Evolutionary conservation across 2,113 vertebrate genomes (phyloP).

Genomic region (Mugil cephalus): DNA sequence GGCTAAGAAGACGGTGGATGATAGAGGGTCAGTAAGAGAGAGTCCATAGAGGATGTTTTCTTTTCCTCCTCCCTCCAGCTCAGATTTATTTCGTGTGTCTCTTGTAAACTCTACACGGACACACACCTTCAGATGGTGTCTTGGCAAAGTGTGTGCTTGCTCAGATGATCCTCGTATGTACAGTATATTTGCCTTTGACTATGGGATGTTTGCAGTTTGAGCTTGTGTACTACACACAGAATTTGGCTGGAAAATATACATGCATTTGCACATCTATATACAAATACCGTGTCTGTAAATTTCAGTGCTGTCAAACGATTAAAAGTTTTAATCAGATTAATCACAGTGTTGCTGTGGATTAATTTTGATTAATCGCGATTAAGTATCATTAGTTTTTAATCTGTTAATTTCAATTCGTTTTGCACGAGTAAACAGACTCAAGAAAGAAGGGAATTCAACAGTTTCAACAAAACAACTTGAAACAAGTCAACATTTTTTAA

Average conservation of each 20-base stretch:
- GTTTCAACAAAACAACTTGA: too few relatives aligned
- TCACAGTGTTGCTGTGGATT: too few relatives aligned
- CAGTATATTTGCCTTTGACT: conserved; percentile 50
- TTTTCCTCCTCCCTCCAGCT: conserved; percentile 36
- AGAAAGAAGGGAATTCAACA: too few relatives aligned
- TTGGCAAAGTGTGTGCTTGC: conserved; percentile 1
- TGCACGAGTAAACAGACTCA: too few relatives aligned
- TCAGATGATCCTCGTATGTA: conserved; percentile 36
- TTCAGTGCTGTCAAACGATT: too few relatives aligned
- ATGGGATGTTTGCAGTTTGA: conserved; percentile 32
- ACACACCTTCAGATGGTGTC: conserved; percentile 19
- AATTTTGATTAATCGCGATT: too few relatives aligned
- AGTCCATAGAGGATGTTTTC: too few relatives aligned
- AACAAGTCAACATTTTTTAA: too few relatives aligned
- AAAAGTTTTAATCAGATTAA: too few relatives aligned
- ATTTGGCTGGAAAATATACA: conserved; percentile 10
- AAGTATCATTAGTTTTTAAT: too few relatives aligned
- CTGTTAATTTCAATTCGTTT: too few relatives aligned
- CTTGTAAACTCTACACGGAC: conserved; percentile 36
- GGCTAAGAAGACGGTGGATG: too few relatives aligned
- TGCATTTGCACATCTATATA: conserved; percentile 9
- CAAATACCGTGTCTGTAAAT: neutral
- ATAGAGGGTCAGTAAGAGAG: neutral
- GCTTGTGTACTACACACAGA: neutral
- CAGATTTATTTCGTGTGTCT: conserved; percentile 52